Conservation (phyloP, 2,888 invertebrate genomes). For the Ganaspis brasiliensis region DNA sequence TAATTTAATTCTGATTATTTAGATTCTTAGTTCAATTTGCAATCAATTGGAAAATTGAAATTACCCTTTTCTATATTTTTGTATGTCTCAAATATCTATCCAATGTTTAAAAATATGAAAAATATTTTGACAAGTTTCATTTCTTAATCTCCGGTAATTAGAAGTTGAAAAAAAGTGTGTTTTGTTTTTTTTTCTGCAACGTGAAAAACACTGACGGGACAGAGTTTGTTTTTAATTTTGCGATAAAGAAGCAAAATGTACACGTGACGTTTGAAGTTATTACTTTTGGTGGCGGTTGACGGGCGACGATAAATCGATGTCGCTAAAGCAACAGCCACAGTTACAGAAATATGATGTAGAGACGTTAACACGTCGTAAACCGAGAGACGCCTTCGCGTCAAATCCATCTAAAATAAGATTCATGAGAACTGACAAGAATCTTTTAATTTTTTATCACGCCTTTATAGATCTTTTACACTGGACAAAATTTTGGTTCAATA, state of each 20-base stretch:
- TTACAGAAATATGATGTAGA: conserved; percentile 73
- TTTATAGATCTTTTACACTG: no score
- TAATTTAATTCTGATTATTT: no score
- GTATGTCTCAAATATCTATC: no score
- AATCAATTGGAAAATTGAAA: no score
- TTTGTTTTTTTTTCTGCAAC: no score
- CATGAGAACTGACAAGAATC: conserved; percentile 20
- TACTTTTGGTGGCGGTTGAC: conserved; percentile 66
- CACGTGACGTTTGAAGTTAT: conserved; percentile 68
- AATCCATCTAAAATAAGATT: conserved; percentile 41
- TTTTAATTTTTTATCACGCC: background rate
- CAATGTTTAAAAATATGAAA: no score
- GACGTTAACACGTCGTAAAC: conserved; percentile 70
- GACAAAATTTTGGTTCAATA: no score
- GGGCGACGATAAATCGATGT: conserved; percentile 71
- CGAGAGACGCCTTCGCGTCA: conserved; percentile 30
- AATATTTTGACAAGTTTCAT: no score
- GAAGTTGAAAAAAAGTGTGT: no score
- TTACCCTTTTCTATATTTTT: no score
- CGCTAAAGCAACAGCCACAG: conserved; percentile 64
- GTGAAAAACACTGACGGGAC: background rate
- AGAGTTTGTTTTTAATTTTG: conserved; percentile 73
- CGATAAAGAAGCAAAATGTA: conserved; percentile 65
- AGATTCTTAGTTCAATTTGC: no score
- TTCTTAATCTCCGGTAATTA: no score